Evolutionary conservation across 2,113 vertebrate genomes (phyloP).

Genomic region (Notothenia coriiceps): DNA sequence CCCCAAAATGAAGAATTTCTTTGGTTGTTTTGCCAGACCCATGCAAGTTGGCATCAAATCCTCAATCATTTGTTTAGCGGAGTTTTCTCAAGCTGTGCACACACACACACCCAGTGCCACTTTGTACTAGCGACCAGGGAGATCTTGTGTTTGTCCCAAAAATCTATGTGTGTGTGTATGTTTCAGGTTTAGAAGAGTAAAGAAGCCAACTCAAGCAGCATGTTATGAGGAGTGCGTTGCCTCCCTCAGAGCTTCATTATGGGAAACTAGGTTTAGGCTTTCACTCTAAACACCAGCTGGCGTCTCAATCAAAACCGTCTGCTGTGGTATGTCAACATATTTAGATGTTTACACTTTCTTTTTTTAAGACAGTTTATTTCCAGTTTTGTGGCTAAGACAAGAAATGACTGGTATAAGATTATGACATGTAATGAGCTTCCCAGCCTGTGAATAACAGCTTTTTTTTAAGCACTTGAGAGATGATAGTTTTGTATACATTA

Average conservation of each 20-base stretch:
- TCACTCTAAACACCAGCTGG: conserved; percentile 81
- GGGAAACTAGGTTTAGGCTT: conserved; percentile 73
- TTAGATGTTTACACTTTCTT: conserved; percentile 61
- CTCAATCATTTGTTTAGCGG: conserved; percentile 46
- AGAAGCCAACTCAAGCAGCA: conserved; percentile 58
- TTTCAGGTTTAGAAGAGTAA: conserved; percentile 62
- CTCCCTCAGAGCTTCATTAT: conserved; percentile 68
- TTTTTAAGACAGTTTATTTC: conserved; percentile 24
- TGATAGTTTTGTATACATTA: background rate
- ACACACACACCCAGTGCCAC: conserved; percentile 66
- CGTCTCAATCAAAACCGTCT: conserved; percentile 78
- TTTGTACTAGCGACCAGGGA: conserved; percentile 59
- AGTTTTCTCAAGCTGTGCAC: conserved; percentile 69
- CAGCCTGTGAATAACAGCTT: background rate
- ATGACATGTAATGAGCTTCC: background rate
- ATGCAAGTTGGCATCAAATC: conserved; percentile 51
- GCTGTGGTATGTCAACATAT: conserved; percentile 73
- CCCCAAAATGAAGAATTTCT: conserved; percentile 24
- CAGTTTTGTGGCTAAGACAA: conserved; percentile 5
- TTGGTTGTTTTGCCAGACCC: conserved; percentile 43
- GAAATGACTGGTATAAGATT: background rate
- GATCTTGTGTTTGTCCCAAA: conserved; percentile 60
- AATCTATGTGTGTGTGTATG: conserved; percentile 44
- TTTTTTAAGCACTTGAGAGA: background rate
- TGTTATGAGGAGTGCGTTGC: conserved; percentile 40